These are phyloP conservation scores for Dasypolia templi DNA, from an alignment of 2,888 invertebrate genomes.

Conservation along the genomic window DNA sequence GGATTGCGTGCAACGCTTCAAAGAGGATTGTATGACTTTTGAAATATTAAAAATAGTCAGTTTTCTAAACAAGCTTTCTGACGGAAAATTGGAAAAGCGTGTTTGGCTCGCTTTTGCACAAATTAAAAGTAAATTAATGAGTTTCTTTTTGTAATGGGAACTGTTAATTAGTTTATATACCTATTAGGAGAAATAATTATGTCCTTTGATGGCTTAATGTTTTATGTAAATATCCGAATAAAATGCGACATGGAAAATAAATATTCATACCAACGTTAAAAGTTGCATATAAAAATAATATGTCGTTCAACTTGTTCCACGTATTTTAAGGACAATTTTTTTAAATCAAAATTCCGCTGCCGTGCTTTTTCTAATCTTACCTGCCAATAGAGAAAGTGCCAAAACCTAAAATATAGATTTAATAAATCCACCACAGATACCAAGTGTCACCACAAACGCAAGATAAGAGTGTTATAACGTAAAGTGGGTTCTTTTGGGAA, in stretches of 20 bases:
- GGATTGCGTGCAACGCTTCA: constrained; percentile 54
- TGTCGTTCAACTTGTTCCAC: neutral
- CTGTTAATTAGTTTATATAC: neutral
- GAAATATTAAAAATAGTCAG: constrained; percentile 39
- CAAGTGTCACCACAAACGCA: constrained; percentile 23
- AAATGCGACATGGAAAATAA: neutral
- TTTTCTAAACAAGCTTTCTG: constrained; percentile 22
- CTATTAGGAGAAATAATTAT: neutral
- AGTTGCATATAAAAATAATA: neutral
- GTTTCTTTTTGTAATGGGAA: neutral
- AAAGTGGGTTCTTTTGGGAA: constrained; percentile 24
- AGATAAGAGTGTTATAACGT: constrained; percentile 53
- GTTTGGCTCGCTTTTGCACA: neutral
- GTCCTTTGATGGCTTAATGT: neutral
- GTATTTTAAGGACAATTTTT: neutral
- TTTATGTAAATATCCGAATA: neutral
- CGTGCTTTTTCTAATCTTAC: neutral
- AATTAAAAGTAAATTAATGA: constrained; percentile 19
- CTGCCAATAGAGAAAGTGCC: neutral
- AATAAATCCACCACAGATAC: constrained; percentile 43
- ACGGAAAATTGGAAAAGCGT: constrained; percentile 8
- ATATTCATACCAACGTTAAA: neutral
- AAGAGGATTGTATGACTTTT: constrained; percentile 33
- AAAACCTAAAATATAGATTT: constrained; percentile 32
- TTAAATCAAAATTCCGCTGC: too few species aligned